Base-by-base conservation (phyloP, 2,888 invertebrate species). In the Agonum fuliginosum region DNA sequence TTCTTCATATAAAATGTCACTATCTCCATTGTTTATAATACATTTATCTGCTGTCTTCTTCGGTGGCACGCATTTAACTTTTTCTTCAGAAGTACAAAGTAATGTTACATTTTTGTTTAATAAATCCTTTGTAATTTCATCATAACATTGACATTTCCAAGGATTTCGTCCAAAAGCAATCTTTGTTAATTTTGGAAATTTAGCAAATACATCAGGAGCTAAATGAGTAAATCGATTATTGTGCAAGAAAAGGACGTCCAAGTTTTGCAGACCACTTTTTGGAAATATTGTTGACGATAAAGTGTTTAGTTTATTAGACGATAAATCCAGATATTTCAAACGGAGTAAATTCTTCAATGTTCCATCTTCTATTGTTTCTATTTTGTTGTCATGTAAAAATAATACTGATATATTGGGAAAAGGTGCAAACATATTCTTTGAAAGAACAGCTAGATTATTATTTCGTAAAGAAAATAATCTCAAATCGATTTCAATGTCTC, bases 161-260 rank as follows among this genome's bases (percentile, higher is more conserved):
- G 74, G 62, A 62, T 74, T 74, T 12, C 74, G 62, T 43, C 62
- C 58, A 62, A 74, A 43, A 17, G 43, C 58, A 6, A 74, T 74
- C 12, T 22, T 43, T n/a, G 20, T 41, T 30, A 74, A 62, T 24
- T n/a, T 24, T 43, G 58, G 14, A 24, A 74, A 12, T 27, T 43
- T 58, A 4, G 4, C 19, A 62, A 65, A 17, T 3, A 74, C 37
- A 14, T 58, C 46, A 12, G 20, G 6, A 10, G 70, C 46, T 46
- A 70, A 46, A 24, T 70, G 14, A 46, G 19, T 46, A 6, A 70
- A 70, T 19, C 46, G 70, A 70, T 70, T 70, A 22, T 70, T 70
- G 1, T 70, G 70, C 4, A 70, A 14, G 24, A 70, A 46, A 12
- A 70, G 46, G 6, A 46, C 10, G 6, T 46, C 46, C 70, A 70